Base-by-base conservation (phyloP, 2,797 vertebrate species). In the Cuculus canorus region DNA sequence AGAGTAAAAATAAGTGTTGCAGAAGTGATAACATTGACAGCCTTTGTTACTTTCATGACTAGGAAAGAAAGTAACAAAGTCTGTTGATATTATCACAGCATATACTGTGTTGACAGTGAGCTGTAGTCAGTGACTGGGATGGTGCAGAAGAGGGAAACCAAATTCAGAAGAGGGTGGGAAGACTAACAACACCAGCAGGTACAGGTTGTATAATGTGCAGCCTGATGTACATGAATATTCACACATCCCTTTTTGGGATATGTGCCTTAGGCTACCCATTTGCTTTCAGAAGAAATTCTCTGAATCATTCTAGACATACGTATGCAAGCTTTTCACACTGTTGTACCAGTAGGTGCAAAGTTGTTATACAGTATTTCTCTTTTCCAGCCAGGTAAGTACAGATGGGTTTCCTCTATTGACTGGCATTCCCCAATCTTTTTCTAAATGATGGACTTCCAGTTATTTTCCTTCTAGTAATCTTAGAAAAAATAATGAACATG, bases 331-430 rank as follows among this genome's bases (percentile, higher is more conserved):
- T 82, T 63, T 19, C 32, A 27, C 13, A 1, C 6, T 71, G 24
- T 25, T 73, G 12, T 47, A 48, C 2, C 0, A 24, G 47, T 10
- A 45, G 11, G 3, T 70, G 8, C 35, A 76, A 76, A 88, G 50
- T n/a, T 35, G 23, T 77, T 78, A 35, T 0, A 39, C 5, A 24
- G 7, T 30, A 24, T 85, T 85, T 52, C 10, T 61, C 12, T 88
- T 91, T 71, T 60, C 25, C 18, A 21, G 16, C 6, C n/a, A 43
- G 10, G 23, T 2, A 60, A 37, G 35, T 8, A 52, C 8, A 48
- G 4, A 3, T 18, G 61, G 21, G 22, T 63, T 69, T 77, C n/a
- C 12, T 72, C 23, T 54, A 24, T 39, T 0, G 0, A 68, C 14
- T 64, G 33, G 24, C 76, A 37, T 32, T 87, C 8, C 24, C 18